Conservation (phyloP, 2,888 invertebrate species). For the Corbicula japonica region DNA sequence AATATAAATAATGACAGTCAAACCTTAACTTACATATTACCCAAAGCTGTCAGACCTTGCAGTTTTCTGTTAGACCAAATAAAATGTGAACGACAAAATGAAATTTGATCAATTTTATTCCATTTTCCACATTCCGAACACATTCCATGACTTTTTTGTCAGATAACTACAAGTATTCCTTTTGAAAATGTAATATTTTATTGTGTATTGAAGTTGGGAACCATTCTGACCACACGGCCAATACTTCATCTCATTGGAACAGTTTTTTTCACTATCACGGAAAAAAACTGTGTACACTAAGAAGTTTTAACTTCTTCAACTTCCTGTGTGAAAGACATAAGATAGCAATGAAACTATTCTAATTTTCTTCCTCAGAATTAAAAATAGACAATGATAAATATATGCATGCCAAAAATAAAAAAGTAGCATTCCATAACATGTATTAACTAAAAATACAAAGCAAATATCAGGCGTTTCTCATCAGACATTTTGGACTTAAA, state of each 20-base stretch:
- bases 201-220: too few species aligned
- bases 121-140: conserved; percentile 10
- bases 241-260: too few species aligned
- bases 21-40: conserved; percentile 1
- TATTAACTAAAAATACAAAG: conserved; percentile 11
- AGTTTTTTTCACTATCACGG: background rate
- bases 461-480: too few species aligned
- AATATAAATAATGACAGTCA: conserved; percentile 10
- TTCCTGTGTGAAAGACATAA: conserved; percentile 8
- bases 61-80: conserved; percentile 11
- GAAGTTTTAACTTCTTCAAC: conserved; percentile 2
- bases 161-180: conserved; percentile 1
- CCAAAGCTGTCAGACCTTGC: conserved; percentile 5
- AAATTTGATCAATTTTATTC: conserved; percentile 3
- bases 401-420: conserved; percentile 8
- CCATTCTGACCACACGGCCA: too few species aligned
- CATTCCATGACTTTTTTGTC: conserved; percentile 10
- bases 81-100: conserved; percentile 3
- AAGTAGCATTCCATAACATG: conserved; percentile 4
- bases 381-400: conserved; percentile 8
- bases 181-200: background rate
- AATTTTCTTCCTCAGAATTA: background rate
- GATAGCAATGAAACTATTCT: background rate
- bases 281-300: background rate
- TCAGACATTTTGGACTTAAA: too few species aligned